Conservation (phyloP, 1,140 invertebrate species). For the Cryptotermes secundus region DNA sequence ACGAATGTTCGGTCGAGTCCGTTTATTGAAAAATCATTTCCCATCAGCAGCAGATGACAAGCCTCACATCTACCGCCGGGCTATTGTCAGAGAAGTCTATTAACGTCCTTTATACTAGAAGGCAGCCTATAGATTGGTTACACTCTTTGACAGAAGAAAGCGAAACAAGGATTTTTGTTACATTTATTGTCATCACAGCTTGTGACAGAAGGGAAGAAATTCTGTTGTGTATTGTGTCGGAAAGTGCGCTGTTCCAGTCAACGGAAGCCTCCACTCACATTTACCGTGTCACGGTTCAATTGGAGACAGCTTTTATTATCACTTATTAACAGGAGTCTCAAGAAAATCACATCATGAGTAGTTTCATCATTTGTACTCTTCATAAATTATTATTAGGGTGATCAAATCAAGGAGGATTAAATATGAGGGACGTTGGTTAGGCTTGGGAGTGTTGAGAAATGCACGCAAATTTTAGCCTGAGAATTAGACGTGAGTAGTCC, state of each 20-base stretch:
- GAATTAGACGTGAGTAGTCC: not conserved
- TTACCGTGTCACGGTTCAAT: no score
- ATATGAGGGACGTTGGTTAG: not conserved
- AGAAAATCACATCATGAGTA: not conserved
- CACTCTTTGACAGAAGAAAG: not conserved
- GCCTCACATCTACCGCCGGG: not conserved
- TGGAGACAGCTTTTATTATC: not conserved
- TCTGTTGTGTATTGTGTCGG: not conserved
- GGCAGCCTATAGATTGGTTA: not conserved
- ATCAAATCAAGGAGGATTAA: not conserved
- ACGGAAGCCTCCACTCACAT: not conserved
- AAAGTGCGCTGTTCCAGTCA: not conserved
- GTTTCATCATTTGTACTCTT: not conserved
- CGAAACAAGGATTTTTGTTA: not conserved
- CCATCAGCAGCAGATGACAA: slow-evolving; percentile 14
- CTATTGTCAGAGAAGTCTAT: slow-evolving; percentile 17
- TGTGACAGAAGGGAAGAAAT: not conserved
- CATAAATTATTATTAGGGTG: not conserved
- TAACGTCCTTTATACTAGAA: slow-evolving; percentile 3
- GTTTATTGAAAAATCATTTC: slow-evolving; percentile 18
- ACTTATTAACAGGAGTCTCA: not conserved
- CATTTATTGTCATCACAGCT: not conserved
- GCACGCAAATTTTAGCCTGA: not conserved
- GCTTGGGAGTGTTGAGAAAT: not conserved
- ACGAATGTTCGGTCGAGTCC: not conserved